Percentiles rank a stretch among this genome's conserved stretches.
Conservation (phyloP, 2,797 vertebrate species). For the Characodon lateralis region DNA sequence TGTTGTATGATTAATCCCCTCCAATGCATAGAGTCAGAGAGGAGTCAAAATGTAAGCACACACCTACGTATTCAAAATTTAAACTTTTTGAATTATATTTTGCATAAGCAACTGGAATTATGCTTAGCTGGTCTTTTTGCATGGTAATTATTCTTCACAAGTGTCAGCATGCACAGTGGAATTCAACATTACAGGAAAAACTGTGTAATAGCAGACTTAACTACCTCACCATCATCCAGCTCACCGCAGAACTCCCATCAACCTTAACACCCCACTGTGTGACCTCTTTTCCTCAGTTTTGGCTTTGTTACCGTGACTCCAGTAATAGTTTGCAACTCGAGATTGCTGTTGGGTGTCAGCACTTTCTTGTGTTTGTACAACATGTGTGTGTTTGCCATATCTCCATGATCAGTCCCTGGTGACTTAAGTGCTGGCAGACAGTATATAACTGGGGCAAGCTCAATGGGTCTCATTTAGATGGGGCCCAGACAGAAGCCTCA, state of each 20-base stretch:
- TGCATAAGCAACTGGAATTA: slow-evolving; percentile 35
- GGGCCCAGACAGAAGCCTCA: slow-evolving; percentile 76
- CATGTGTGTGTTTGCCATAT: slow-evolving; percentile 69
- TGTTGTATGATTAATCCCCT: slow-evolving; percentile 59
- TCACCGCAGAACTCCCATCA: slow-evolving; percentile 29
- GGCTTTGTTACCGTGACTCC: slow-evolving; percentile 61
- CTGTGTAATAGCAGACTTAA: slow-evolving; percentile 11
- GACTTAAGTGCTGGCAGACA: slow-evolving; percentile 74
- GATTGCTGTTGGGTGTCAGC: slow-evolving; percentile 74
- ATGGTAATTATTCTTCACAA: slow-evolving; percentile 53
- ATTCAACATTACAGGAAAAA: slow-evolving; percentile 32
- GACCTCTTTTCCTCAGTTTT: slow-evolving; percentile 65
- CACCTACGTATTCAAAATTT: slow-evolving; percentile 16
- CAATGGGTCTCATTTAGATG: slow-evolving; percentile 81
- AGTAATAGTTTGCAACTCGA: slow-evolving; percentile 68
- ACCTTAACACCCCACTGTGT: slow-evolving; percentile 44
- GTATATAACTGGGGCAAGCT: slow-evolving; percentile 81
- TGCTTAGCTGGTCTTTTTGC: slow-evolving; percentile 37
- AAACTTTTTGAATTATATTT: slow-evolving; percentile 2
- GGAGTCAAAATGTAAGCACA: slow-evolving; percentile 30
- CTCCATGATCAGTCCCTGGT: slow-evolving; percentile 74
- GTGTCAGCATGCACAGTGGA: slow-evolving; percentile 50
- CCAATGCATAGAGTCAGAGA: slow-evolving; percentile 5
- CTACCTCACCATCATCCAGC: slow-evolving; percentile 1
- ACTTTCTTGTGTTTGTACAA: slow-evolving; percentile 72